Conservation (phyloP, 1,140 invertebrate species). For the Acarapis woodi region DNA sequence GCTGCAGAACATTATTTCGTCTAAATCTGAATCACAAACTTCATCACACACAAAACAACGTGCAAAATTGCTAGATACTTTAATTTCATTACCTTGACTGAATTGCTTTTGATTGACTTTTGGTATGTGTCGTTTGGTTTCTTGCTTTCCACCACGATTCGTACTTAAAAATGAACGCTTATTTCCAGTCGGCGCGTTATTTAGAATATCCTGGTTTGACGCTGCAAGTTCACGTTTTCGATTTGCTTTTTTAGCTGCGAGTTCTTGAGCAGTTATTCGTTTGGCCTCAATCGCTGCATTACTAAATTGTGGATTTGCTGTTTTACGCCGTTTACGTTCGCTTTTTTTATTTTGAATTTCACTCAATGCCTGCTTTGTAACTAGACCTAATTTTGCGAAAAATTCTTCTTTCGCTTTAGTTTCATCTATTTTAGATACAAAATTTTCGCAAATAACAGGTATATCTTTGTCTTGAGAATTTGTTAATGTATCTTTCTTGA, state of each 20-base stretch:
- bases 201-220: neutral
- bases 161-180: neutral
- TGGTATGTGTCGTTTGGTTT: neutral
- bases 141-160: neutral
- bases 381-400: slow-evolving; percentile 8
- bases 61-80: neutral
- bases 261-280: slow-evolving; percentile 10
- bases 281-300: slow-evolving; percentile 15
- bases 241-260: slow-evolving; percentile 5
- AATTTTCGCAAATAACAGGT: neutral
- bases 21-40: slow-evolving; percentile 2
- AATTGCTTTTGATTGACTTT: neutral
- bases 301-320: slow-evolving; percentile 19
- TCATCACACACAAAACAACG: slow-evolving; percentile 5
- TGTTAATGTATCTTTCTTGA: neutral
- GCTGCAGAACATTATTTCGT: slow-evolving; percentile 6
- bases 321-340: slow-evolving; percentile 18
- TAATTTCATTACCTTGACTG: neutral
- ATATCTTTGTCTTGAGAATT: neutral
- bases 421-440: neutral
- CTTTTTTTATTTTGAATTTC: slow-evolving; percentile 16
- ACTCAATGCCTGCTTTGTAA: slow-evolving; percentile 10
- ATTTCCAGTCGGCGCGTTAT: neutral
- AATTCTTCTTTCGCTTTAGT: slow-evolving; percentile 1
- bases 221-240: neutral